Base-by-base conservation (phyloP, 2,113 vertebrate genomes). In the Coregonus clupeaformis region DNA sequence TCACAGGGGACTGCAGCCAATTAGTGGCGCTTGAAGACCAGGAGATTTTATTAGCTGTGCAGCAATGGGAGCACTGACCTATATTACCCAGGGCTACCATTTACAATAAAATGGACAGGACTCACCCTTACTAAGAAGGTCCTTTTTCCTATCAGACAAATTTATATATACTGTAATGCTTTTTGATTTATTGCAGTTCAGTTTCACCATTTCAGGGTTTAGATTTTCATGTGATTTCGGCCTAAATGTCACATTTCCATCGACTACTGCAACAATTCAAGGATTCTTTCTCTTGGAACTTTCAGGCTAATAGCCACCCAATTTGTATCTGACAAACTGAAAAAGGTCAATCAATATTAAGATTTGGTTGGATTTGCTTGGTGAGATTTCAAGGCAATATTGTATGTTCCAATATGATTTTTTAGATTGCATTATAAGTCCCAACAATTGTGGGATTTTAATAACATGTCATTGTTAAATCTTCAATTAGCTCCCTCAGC, bases 21-120 rank as follows among this genome's bases (percentile, higher is more conserved):
- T 68, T 76, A 83, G 78, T 64, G 71, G 72, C 69, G n/a, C 84
- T 81, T 84, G 77, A 77, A 52, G n/a, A 42, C 68, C 74, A 68
- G 30, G 49, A 77, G 24, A 72, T 69, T 80, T 89, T 84, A 83
- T 68, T 73, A 75, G 75, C 72, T 49, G 36, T 76, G 69, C 68
- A 25, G 30, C 63, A 29, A 25, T 36, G 42, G 20, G 27, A 69
- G 18, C 30, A 24, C 1, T 55, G 71, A 66, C 74, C 77, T 29
- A 42, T 42, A 42, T 42, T 42, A 42, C 9, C 16, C 14, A 52
- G 14, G 36, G 4, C 3, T 52, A 16, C 49, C 49, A 16, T 52
- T 52, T 22, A 42, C n/a, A 63, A 0, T 47, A 13, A 20, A 36
- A 32, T 36, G 32, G 60, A 63, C n/a, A 36, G 30, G 9, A 68